phyloP scores from a whole-genome alignment of 2,113 vertebrate species.

The Nipponia nippon region DNA sequence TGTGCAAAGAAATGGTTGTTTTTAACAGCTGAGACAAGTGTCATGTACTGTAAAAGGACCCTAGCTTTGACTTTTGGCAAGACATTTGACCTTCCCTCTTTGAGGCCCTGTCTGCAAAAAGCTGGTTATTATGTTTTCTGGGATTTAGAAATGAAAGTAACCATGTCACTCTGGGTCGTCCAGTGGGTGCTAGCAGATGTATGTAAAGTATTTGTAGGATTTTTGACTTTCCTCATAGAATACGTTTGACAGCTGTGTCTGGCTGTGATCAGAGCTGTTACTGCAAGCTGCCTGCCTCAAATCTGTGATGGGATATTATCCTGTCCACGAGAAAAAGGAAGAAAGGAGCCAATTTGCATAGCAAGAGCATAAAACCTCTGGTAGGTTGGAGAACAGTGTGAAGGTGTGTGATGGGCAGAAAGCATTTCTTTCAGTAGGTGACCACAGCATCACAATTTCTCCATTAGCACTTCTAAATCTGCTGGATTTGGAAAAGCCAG shows the following conservation, averaged over 20 bases:
- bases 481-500: background rate
- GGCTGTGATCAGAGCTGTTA: background rate
- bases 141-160: background rate
- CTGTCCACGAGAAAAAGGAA: background rate
- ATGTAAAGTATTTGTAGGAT: background rate
- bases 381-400: background rate
- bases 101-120: background rate
- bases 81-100: background rate
- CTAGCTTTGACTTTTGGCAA: background rate
- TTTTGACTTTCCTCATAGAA: background rate
- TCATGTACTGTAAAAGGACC: background rate
- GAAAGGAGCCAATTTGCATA: background rate
- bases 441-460: background rate
- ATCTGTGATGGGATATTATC: background rate
- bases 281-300: background rate
- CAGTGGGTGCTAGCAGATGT: background rate
- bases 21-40: background rate
- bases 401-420: background rate
- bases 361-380: background rate
- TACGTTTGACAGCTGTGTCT: background rate
- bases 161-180: background rate
- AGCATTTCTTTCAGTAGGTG: background rate
- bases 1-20: background rate
- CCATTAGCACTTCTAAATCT: background rate
- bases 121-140: background rate